Evolutionary conservation across 2,113 vertebrate genomes (phyloP).

Genomic region (Picathartes gymnocephalus): DNA sequence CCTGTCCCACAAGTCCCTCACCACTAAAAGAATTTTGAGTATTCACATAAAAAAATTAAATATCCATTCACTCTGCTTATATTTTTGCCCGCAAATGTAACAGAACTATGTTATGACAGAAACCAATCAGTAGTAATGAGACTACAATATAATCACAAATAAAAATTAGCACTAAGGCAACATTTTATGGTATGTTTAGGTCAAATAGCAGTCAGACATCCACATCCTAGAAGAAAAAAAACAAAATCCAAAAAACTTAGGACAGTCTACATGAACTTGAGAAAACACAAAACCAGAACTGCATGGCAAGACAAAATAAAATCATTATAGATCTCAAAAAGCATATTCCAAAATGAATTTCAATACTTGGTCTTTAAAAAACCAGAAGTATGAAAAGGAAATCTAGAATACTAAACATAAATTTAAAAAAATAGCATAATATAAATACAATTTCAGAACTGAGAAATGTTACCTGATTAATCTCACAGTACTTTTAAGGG

Average conservation of each 20-base stretch:
- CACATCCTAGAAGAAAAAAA: not conserved
- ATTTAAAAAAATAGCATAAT: not conserved
- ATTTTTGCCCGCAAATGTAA: not conserved
- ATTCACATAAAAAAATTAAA: slow-evolving; percentile 34
- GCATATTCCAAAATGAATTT: not conserved
- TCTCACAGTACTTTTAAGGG: not conserved
- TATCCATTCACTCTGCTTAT: not conserved
- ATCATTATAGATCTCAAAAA: not conserved
- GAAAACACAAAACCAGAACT: not conserved
- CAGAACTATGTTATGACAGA: not conserved
- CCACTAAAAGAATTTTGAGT: not conserved
- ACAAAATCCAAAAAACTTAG: not conserved
- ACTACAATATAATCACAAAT: not conserved
- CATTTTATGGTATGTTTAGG: not conserved
- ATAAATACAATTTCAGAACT: not conserved
- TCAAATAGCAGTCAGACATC: not conserved
- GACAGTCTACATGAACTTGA: not conserved
- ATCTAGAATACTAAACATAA: not conserved
- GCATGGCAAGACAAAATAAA: not conserved
- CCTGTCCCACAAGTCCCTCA: not conserved
- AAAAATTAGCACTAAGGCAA: not conserved
- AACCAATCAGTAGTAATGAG: not conserved
- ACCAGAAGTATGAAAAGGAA: not conserved
- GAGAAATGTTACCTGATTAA: not conserved
- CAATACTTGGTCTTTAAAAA: not conserved